Evolutionary conservation across 1,140 invertebrate genomes (phyloP).

Genomic region (Popillia japonica): DNA sequence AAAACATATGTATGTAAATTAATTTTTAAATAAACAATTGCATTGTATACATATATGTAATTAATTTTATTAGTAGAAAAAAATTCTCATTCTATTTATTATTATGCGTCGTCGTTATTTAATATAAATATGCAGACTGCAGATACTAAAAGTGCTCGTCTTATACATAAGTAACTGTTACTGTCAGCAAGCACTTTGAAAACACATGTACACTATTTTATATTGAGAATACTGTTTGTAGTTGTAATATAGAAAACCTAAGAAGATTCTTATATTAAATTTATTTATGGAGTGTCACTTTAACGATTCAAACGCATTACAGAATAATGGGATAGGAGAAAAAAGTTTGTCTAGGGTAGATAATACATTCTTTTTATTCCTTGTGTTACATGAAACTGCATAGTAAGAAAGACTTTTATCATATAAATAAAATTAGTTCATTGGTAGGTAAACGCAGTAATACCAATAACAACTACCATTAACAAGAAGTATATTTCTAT

Average conservation of each 20-base stretch:
- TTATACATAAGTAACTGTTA: background rate
- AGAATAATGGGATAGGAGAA: too few species aligned
- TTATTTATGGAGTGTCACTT: too few species aligned
- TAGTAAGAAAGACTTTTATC: too few species aligned
- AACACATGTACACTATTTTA: conserved; percentile 28
- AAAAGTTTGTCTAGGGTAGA: too few species aligned
- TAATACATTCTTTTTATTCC: too few species aligned
- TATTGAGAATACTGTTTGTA: background rate
- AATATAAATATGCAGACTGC: conserved; percentile 24
- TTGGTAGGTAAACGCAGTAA: too few species aligned
- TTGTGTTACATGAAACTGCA: too few species aligned
- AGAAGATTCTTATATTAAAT: background rate
- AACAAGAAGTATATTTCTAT: too few species aligned
- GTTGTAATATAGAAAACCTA: background rate
- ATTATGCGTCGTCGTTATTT: background rate
- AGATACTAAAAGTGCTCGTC: conserved; percentile 38
- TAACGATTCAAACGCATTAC: too few species aligned
- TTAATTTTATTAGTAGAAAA: conserved; percentile 1
- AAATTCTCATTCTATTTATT: background rate
- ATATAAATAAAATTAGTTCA: too few species aligned
- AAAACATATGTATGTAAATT: conserved; percentile 24
- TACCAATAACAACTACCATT: too few species aligned
- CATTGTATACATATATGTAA: conserved; percentile 1
- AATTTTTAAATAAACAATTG: conserved; percentile 26
- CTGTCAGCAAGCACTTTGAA: background rate